Percentiles rank a stretch among this genome's conserved stretches.
phyloP scores from a whole-genome alignment of 1,140 invertebrate genomes.

The Venustaconcha ellipsiformis region DNA sequence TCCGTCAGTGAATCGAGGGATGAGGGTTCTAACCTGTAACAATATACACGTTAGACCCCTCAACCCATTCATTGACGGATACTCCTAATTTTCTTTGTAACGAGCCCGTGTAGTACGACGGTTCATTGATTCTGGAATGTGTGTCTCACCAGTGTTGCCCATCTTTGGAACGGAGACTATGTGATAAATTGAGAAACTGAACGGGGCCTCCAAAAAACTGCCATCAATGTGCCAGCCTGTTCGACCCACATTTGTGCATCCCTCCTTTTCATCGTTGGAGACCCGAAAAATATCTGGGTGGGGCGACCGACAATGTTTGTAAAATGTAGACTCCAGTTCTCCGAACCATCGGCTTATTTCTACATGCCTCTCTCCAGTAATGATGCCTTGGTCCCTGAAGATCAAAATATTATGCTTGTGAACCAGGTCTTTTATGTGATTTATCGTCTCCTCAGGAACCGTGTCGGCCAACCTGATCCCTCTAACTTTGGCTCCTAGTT shows the following conservation, averaged over 20 bases:
- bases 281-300: conserved; percentile 72
- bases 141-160: conserved; percentile 63
- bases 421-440: conserved; percentile 68
- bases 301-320: conserved; percentile 70
- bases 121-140: not conserved
- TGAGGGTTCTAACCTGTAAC: too few relatives aligned
- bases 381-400: conserved; percentile 70
- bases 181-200: conserved; percentile 69
- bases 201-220: conserved; percentile 70
- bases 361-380: conserved; percentile 69
- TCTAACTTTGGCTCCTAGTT: conserved; percentile 59
- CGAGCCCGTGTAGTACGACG: not conserved
- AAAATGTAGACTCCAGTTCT: conserved; percentile 71
- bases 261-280: conserved; percentile 70
- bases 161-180: conserved; percentile 68
- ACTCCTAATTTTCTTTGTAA: too few relatives aligned
- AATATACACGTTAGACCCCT: too few relatives aligned
- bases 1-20: too few relatives aligned
- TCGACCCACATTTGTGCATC: conserved; percentile 70
- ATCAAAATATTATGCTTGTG: conserved; percentile 67
- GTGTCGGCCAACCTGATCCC: conserved; percentile 67
- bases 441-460: conserved; percentile 65
- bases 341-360: conserved; percentile 73
- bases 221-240: conserved; percentile 74
- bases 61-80: too few relatives aligned